These are phyloP conservation scores for Trichonephila inaurata DNA, from an alignment of 1,140 invertebrate genomes.

Conservation along the genomic window DNA sequence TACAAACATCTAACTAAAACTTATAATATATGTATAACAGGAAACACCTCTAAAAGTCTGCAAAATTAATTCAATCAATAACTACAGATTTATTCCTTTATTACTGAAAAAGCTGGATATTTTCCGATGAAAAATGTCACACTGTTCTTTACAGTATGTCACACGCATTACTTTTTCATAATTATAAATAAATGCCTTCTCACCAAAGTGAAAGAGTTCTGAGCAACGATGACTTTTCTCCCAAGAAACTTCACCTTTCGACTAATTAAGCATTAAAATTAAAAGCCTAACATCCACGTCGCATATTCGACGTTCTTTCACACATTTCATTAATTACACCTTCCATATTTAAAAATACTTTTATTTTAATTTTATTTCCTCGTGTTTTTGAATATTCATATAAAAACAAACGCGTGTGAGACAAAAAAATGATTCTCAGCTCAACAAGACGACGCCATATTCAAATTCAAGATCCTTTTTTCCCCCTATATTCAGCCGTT, in stretches of 20 bases:
- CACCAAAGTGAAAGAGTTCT: not conserved
- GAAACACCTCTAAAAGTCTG: too few relatives aligned
- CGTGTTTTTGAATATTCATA: conserved; percentile 73
- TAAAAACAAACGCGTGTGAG: conserved; percentile 48
- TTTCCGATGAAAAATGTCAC: not conserved
- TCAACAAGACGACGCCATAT: conserved; percentile 20
- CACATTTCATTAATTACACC: conserved; percentile 65
- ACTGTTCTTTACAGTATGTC: not conserved
- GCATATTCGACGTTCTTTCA: conserved; percentile 7
- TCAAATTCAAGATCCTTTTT: conserved; percentile 44
- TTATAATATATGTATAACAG: too few relatives aligned
- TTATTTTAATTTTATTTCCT: conserved; percentile 44
- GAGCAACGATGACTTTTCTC: not conserved
- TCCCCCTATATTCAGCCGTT: not conserved
- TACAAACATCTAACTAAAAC: too few relatives aligned
- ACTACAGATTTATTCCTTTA: too few relatives aligned
- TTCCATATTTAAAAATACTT: conserved; percentile 53
- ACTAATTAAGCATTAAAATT: conserved; percentile 60
- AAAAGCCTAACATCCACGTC: conserved; percentile 42
- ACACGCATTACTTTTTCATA: not conserved
- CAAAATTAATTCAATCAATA: too few relatives aligned
- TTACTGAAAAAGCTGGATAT: too few relatives aligned
- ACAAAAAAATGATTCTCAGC: conserved; percentile 27
- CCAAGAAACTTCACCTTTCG: not conserved
- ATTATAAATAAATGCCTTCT: conserved; percentile 29